Base-by-base conservation (phyloP, 2,888 invertebrate species). In the Cosmopolites sordidus region DNA sequence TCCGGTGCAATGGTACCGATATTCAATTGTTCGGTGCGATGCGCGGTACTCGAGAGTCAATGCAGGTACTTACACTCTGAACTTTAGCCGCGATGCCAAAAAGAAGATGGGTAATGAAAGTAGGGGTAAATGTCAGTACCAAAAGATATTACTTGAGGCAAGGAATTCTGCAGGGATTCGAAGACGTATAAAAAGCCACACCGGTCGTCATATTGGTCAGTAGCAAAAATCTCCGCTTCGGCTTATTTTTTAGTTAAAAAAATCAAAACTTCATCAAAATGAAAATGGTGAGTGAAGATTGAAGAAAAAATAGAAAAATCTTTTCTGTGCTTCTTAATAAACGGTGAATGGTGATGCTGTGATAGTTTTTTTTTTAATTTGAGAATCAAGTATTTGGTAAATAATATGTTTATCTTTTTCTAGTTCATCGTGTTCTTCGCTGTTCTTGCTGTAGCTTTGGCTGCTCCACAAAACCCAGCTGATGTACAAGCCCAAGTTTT, bases 41-140 rank as follows among this genome's bases (percentile, higher is more conserved):
- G 8, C 22, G 33, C 11, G 12, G 33, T 33, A 33, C 33, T 33
- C 22, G 22, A 8, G 22, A 22, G 8, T 22, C 22, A 5, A 22
- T 22, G 22, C 22, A 22, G 22, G 22, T 33, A 33, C 33, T 33
- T 33, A 5, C 33, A 44, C 51, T 51, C 8, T 62, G 64, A 63
- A 64, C 62, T 61, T 62, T 60, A 58, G 59, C 56, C 59, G 60
- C 61, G 65, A 63, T 61, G 58, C 60, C 61, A 57, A 62, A 62
- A 62, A 61, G 60, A 65, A 64, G 63, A 63, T 61, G 61, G 57
- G 33, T n/a, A 33, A 12, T 56, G 54, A 51, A 58, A 58, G 63
- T 58, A 62, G 65, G 60, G 63, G 62, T 60, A 66, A 66, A 66
- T 66, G 66, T 65, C 66, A 66, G 56, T 54, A 48, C 54, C 45